Conservation (phyloP, 1,140 invertebrate genomes). For the Aphelinus certus region DNA sequence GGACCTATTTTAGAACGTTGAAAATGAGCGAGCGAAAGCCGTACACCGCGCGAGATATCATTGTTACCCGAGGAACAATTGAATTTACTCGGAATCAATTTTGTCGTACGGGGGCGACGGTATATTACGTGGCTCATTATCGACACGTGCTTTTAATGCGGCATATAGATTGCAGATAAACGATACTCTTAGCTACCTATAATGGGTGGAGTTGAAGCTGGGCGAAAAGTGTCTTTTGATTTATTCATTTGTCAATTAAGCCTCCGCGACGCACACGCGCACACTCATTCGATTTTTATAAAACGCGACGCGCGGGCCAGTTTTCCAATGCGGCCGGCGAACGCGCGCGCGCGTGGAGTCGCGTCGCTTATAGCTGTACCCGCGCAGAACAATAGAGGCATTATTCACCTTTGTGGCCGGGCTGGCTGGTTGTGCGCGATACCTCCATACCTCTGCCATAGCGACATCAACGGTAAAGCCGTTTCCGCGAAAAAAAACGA, state of each 20-base stretch:
- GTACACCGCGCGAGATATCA: too few species aligned
- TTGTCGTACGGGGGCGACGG: too few species aligned
- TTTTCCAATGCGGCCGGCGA: slow-evolving; percentile 26
- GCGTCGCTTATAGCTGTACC: slow-evolving; percentile 5
- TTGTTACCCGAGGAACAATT: too few species aligned
- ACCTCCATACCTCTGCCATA: slow-evolving; percentile 5
- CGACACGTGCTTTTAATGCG: too few species aligned
- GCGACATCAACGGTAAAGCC: slow-evolving; percentile 16
- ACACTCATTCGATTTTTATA: slow-evolving; percentile 26
- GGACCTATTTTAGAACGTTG: too few species aligned
- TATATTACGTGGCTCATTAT: too few species aligned
- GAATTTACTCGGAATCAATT: too few species aligned
- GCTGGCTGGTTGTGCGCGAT: background rate
- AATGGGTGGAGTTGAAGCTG: background rate
- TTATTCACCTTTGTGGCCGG: slow-evolving; percentile 34
- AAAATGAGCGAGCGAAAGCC: too few species aligned
- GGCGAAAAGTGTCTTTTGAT: slow-evolving; percentile 25
- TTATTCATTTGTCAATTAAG: slow-evolving; percentile 40
- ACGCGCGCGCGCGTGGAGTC: background rate
- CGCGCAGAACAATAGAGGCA: slow-evolving; percentile 32
- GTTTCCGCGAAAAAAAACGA: slow-evolving; percentile 27
- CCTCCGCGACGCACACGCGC: background rate
- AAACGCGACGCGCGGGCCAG: slow-evolving; percentile 1
- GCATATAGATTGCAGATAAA: background rate
- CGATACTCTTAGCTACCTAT: background rate